Evolutionary conservation across 2,888 invertebrate genomes (phyloP).

Genomic region (Poecilus cupreus): DNA sequence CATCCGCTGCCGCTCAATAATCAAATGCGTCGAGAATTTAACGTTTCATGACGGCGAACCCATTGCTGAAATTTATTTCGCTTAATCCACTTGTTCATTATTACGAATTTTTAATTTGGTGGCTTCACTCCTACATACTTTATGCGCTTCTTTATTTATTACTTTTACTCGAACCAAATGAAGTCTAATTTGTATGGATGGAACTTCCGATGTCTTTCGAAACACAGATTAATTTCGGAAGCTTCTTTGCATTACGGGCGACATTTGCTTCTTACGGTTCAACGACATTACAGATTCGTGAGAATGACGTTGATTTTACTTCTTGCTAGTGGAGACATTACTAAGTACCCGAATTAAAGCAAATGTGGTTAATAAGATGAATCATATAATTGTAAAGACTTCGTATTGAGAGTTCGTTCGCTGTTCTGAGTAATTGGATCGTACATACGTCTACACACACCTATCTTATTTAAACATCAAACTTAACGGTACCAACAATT

Average conservation of each 20-base stretch:
- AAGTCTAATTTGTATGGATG: conserved; percentile 34
- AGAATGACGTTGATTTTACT: background rate
- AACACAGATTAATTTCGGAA: conserved; percentile 30
- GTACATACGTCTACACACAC: too few species aligned
- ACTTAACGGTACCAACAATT: too few species aligned
- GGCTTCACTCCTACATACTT: background rate
- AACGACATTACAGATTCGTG: background rate
- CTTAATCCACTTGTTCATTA: conserved; percentile 19
- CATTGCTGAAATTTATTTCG: conserved; percentile 3
- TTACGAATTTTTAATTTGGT: conserved; percentile 40
- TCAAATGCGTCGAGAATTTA: background rate
- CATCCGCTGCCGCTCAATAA: background rate
- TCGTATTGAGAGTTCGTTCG: too few species aligned
- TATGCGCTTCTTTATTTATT: conserved; percentile 1
- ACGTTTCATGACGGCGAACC: background rate
- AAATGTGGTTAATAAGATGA: too few species aligned
- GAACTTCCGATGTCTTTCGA: background rate
- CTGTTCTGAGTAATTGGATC: too few species aligned
- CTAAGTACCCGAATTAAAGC: too few species aligned
- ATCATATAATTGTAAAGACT: too few species aligned
- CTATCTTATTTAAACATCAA: too few species aligned
- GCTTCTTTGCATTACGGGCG: conserved; percentile 7
- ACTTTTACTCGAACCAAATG: background rate
- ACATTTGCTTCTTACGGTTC: conserved; percentile 15
- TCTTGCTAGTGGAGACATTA: too few species aligned